Conservation (phyloP, 2,888 invertebrate genomes). For the Tuta absoluta region DNA sequence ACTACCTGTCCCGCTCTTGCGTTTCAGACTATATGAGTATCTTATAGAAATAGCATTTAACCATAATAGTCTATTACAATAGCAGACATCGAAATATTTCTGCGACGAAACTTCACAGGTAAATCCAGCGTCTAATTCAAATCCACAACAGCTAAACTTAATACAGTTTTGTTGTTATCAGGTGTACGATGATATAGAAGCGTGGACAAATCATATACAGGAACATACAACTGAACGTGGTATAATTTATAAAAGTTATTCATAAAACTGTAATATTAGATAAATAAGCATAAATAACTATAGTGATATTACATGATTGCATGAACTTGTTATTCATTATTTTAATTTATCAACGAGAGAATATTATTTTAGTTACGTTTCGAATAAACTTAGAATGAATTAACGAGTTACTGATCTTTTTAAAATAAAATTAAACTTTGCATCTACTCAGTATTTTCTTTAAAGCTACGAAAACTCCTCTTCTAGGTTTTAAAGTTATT, state of each 20-base stretch:
- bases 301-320: background rate
- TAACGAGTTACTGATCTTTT: background rate
- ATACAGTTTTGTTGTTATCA: slow-evolving; percentile 39
- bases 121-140: background rate
- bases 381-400: background rate
- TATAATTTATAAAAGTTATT: background rate
- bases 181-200: slow-evolving; percentile 67
- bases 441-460: background rate
- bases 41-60: too few species aligned
- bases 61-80: background rate
- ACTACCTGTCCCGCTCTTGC: too few species aligned
- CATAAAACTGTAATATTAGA: background rate
- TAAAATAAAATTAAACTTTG: background rate
- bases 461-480: too few species aligned
- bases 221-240: slow-evolving; percentile 24
- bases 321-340: background rate
- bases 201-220: slow-evolving; percentile 58
- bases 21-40: too few species aligned
- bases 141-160: background rate
- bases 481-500: too few species aligned
- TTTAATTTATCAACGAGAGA: background rate
- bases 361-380: background rate
- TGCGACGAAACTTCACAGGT: background rate
- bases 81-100: background rate
- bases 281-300: too few species aligned